phyloP scores from a whole-genome alignment of 2,113 vertebrate species.

The Xiphophorus hellerii region DNA sequence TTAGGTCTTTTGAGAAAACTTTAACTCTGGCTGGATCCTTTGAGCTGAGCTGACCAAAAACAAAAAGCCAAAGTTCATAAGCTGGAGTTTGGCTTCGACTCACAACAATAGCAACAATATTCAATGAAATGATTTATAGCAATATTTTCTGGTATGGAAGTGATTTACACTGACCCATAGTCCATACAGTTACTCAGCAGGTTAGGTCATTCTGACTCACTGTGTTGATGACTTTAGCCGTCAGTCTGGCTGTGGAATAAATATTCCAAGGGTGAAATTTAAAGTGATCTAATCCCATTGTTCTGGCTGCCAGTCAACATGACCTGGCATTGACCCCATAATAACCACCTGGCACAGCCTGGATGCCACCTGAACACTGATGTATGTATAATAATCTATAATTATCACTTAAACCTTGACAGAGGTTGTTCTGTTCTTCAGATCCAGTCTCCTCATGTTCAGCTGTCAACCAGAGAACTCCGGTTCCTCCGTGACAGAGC shows the following conservation, averaged over 20 bases:
- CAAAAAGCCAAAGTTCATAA: too few species aligned
- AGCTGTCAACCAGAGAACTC: conserved; percentile 41
- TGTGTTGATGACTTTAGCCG: not conserved
- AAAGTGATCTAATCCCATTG: conserved; percentile 39
- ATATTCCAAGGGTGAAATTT: conserved; percentile 51
- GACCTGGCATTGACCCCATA: conserved; percentile 15
- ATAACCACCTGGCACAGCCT: too few species aligned
- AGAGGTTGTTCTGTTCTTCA: conserved; percentile 33
- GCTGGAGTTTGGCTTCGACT: too few species aligned
- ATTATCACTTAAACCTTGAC: conserved; percentile 65
- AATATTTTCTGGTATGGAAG: too few species aligned
- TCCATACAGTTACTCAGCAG: too few species aligned
- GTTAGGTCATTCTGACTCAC: too few species aligned
- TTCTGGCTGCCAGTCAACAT: conserved; percentile 47
- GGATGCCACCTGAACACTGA: conserved; percentile 22
- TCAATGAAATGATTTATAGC: too few species aligned
- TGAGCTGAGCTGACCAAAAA: too few species aligned
- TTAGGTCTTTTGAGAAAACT: too few species aligned
- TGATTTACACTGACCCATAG: too few species aligned
- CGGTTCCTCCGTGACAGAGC: conserved; percentile 35
- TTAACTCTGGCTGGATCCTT: too few species aligned
- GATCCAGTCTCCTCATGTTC: conserved; percentile 29
- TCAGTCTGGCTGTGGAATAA: conserved; percentile 1
- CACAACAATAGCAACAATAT: too few species aligned
- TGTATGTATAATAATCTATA: conserved; percentile 61